Evolutionary conservation across 2,888 invertebrate genomes (phyloP).

Genomic region (Metallyticus violacea): DNA sequence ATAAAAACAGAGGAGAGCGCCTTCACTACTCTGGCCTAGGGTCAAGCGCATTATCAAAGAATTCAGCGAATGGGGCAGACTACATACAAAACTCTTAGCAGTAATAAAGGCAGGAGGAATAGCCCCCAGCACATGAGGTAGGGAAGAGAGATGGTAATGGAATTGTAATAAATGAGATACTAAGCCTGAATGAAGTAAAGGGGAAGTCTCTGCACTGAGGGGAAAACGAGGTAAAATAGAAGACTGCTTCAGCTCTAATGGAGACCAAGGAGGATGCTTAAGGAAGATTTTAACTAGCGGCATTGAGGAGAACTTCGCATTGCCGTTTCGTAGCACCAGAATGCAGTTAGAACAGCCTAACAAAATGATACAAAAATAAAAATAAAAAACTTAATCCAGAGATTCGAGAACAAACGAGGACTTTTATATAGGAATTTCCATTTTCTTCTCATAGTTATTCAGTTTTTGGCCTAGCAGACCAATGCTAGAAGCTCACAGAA

Average conservation of each 20-base stretch:
- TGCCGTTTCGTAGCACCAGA: not conserved
- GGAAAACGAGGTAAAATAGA: not conserved
- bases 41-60: not conserved
- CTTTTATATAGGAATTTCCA: too few relatives aligned
- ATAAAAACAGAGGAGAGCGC: not conserved
- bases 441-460: too few relatives aligned
- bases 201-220: not conserved
- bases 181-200: not conserved
- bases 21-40: not conserved
- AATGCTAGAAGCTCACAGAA: too few relatives aligned
- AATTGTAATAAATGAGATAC: constrained; percentile 8
- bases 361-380: too few relatives aligned
- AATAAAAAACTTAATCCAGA: too few relatives aligned
- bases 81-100: not conserved
- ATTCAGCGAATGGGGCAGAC: not conserved
- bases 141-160: not conserved
- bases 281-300: too few relatives aligned
- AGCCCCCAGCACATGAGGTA: not conserved
- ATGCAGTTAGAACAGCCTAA: too few relatives aligned
- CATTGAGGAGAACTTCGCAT: too few relatives aligned
- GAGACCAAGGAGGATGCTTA: too few relatives aligned
- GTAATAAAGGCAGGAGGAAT: not conserved
- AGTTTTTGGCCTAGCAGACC: too few relatives aligned
- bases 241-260: not conserved
- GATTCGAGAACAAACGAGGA: too few relatives aligned